Conservation (phyloP, 2,888 invertebrate species). For the Bimastos eiseni region DNA sequence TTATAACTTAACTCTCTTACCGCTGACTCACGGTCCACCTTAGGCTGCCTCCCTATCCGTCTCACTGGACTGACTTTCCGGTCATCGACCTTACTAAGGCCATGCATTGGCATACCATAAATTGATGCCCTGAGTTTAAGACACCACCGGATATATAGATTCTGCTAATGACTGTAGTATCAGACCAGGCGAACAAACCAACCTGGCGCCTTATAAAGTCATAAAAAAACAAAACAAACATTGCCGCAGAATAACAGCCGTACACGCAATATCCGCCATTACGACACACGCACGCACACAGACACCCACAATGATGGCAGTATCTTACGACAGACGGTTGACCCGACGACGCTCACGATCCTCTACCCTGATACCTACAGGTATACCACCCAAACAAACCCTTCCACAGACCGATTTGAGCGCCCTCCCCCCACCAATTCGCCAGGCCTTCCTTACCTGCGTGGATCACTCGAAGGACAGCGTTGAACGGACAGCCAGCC, state of each 20-base stretch:
- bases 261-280: constrained; percentile 13
- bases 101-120: not conserved
- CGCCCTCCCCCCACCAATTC: not conserved
- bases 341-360: not conserved
- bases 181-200: not conserved
- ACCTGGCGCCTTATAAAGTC: not conserved
- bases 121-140: not conserved
- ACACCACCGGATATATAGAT: not conserved
- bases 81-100: not conserved
- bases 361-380: not conserved
- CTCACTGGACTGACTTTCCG: not conserved
- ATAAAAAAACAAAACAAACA: constrained; percentile 1
- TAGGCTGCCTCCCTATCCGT: no score
- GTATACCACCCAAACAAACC: not conserved
- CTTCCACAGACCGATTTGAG: not conserved
- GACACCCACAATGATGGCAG: not conserved
- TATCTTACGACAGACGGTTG: not conserved
- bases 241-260: not conserved
- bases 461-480: not conserved
- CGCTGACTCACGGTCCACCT: not conserved
- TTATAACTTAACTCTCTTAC: not conserved
- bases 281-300: not conserved
- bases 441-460: not conserved
- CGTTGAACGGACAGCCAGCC: not conserved
- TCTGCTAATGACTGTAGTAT: not conserved